Evolutionary conservation across 2,888 invertebrate genomes (phyloP).

Genomic region (Ichneumoninae sp.): DNA sequence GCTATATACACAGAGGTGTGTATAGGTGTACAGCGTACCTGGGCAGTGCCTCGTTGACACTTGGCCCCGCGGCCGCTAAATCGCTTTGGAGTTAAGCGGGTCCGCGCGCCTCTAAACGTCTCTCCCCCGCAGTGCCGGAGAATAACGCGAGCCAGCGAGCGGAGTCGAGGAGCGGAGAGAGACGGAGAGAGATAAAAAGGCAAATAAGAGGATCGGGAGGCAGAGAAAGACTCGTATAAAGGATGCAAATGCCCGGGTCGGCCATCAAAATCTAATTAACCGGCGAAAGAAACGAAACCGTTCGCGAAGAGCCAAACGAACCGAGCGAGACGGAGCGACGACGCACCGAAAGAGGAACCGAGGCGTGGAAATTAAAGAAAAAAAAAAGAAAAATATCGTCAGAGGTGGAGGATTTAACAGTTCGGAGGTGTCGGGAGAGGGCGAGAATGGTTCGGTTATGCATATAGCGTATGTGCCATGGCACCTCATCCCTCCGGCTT

Average conservation of each 20-base stretch:
- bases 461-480: constrained; percentile 69
- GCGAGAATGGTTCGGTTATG: constrained; percentile 75
- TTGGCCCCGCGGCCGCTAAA: constrained; percentile 82
- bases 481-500: constrained; percentile 38
- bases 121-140: constrained; percentile 79
- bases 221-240: constrained; percentile 74
- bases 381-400: constrained; percentile 61
- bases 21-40: constrained; percentile 67
- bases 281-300: constrained; percentile 77
- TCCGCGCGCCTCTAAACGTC: constrained; percentile 78
- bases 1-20: neutral
- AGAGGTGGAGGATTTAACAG: constrained; percentile 75
- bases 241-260: constrained; percentile 82
- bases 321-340: constrained; percentile 39
- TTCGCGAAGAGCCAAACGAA: constrained; percentile 67
- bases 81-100: constrained; percentile 79
- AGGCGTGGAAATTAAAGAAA: constrained; percentile 71
- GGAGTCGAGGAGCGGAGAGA: constrained; percentile 7
- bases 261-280: constrained; percentile 84
- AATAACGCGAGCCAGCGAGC: constrained; percentile 71
- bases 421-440: constrained; percentile 79
- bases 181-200: constrained; percentile 48
- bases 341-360: constrained; percentile 65
- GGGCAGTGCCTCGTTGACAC: constrained; percentile 81
- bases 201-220: constrained; percentile 49